Conservation (phyloP, 2,888 invertebrate species). For the Laothoe populi region DNA sequence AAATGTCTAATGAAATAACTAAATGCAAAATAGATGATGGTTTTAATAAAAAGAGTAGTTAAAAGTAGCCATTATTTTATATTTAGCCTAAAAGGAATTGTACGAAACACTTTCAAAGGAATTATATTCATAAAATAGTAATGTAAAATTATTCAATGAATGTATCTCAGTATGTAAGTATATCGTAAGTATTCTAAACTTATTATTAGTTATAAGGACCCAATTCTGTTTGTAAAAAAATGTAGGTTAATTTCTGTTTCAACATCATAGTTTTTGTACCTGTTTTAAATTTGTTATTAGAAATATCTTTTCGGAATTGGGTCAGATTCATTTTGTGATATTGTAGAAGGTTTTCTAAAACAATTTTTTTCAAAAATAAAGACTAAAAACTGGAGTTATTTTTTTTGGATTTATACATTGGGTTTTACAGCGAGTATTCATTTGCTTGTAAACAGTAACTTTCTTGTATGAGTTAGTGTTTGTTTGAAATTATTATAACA, state of each 20-base stretch:
- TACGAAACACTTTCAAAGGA: neutral
- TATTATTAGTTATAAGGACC: neutral
- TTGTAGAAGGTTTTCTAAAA: constrained; percentile 7
- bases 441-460: no score
- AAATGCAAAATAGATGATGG: neutral
- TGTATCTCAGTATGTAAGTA: neutral
- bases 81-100: neutral
- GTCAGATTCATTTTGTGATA: constrained; percentile 20
- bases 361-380: constrained; percentile 14
- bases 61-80: neutral
- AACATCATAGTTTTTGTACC: constrained; percentile 7
- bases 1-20: neutral
- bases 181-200: neutral
- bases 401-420: neutral
- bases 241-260: neutral
- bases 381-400: neutral
- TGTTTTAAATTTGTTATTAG: neutral
- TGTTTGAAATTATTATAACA: no score
- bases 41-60: no score
- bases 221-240: neutral
- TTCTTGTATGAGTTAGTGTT: no score
- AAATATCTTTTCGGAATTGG: neutral
- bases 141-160: neutral
- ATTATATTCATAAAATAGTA: neutral
- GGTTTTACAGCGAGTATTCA: neutral